Evolutionary conservation across 2,113 vertebrate genomes (phyloP), one percentile per base, ranked within the genome.

Genomic region (Thomomys bottae): DNA sequence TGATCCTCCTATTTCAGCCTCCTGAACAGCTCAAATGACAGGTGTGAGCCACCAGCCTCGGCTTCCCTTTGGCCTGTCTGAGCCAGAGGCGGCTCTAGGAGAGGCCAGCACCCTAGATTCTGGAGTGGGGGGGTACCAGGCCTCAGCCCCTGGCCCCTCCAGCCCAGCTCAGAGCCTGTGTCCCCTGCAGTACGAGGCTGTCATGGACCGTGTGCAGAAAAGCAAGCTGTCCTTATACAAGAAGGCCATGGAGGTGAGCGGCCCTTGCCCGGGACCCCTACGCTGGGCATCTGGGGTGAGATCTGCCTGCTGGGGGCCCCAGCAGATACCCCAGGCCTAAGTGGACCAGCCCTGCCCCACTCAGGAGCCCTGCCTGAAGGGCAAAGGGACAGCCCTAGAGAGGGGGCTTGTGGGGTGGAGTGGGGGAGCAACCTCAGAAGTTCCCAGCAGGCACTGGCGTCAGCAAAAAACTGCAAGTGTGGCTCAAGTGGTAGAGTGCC

Each of bases 141-240:
- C n/a, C n/a, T n/a, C n/a, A 63, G 61, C 64, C 17, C 21, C 49
- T 15, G 14, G 49, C 49, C 49, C 49, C 49, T 49, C 45, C 45
- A 1, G 45, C 45, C 14, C 9, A 3, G 66, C 91, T 95, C 89
- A 96, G 84, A 80, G 42, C 77, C 64, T 23, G 11, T 96, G 85
- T 95, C 93, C 92, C 88, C 96, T 96, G 23, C 97, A 99, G 99
- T 99, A 98, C 0, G 99, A 99, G 94, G 96, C 86, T 10, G 96
- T 98, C 14, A 99, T 99, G 98, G 99, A 99, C 54, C 98, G 98
- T 0, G 94, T 98, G 59, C 99, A 99, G 14, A 99, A 99, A 98
- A 98, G 81, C 96, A 99, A 99, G 94, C 95, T 99, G 78, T 98
- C 98, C 0, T 96, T 98, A 23, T 98, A 98, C 87, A 99, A 99